phyloP scores from a whole-genome alignment of 2,888 invertebrate genomes.

The Thymelicus lineola region DNA sequence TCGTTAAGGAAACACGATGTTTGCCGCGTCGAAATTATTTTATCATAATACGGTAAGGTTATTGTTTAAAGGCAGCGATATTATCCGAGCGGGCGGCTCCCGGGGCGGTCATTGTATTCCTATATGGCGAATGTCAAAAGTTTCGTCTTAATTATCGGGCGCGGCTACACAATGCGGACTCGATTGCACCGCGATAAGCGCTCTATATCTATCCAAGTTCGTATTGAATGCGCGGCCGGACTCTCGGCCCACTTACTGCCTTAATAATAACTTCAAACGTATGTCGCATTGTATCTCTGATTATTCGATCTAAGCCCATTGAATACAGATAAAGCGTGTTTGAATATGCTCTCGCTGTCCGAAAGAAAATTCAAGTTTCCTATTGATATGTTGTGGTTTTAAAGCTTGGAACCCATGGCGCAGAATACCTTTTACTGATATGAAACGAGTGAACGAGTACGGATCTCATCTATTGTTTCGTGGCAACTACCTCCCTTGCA shows the following conservation, averaged over 20 bases:
- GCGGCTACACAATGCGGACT: conserved; percentile 81
- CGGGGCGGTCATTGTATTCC: conserved; percentile 84
- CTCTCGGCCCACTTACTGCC: conserved; percentile 63
- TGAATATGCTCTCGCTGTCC: conserved; percentile 58
- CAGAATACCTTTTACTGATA: conserved; percentile 2
- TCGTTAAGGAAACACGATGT: conserved; percentile 80
- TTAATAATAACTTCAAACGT: conserved; percentile 81
- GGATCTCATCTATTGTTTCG: no score
- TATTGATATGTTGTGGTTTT: conserved; percentile 24
- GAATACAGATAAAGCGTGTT: conserved; percentile 74
- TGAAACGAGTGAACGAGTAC: background rate
- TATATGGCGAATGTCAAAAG: conserved; percentile 85
- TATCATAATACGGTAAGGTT: conserved; percentile 81
- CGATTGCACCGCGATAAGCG: conserved; percentile 83
- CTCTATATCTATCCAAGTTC: conserved; percentile 70
- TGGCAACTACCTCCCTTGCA: no score
- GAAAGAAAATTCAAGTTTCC: conserved; percentile 48
- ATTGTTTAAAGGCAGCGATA: conserved; percentile 81
- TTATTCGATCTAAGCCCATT: conserved; percentile 79
- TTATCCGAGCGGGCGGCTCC: conserved; percentile 75
- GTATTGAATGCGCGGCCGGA: conserved; percentile 73
- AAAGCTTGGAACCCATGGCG: background rate
- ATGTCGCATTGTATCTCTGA: conserved; percentile 80
- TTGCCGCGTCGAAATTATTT: conserved; percentile 80
- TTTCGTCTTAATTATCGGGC: conserved; percentile 85